Base-by-base conservation (phyloP, 2,113 vertebrate genomes). In the Cynoglossus semilaevis region DNA sequence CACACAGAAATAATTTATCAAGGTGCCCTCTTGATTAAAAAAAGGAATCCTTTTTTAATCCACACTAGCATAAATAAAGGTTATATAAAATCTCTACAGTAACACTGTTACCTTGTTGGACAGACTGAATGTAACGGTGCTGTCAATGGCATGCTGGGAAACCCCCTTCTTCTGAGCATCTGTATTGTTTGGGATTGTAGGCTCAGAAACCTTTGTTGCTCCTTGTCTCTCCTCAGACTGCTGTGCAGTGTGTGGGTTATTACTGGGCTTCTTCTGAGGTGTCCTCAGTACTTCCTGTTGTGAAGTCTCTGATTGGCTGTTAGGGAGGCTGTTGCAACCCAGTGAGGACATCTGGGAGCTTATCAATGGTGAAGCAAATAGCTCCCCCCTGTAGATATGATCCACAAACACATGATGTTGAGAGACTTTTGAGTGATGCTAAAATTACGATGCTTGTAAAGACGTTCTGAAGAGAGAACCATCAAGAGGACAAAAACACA, bases 331-430 rank as follows among this genome's bases (percentile, higher is more conserved):
- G 72, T 71, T 85, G 66, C 83, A 37, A 34, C 74, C 84, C 15
- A 46, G 52, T 0, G 74, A 63, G 6, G 85, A 80, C 9, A 77
- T 58, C 64, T 54, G 62, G 8, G 85, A 72, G 47, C 65, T 88
- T 35, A 65, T 80, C 67, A 63, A 80, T 0, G 81, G 85, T 22
- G 91, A 91, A 74, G 72, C 51, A 8, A 91, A 90, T 40, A 83
- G 82, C 51, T 85, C 86, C 10, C 67, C 90, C 83, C 94, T 93
- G 80, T 62, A 88, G 38, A 59, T 10, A 51, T 1, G 14, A 1
- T 11, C 9, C 15, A 8, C 1, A 50, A 35, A 50, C 22, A 44
- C 7, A 15, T 22, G 22, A 45, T 7, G 16, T 13, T 41, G 38
- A 13, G 37, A 38, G 37, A 38, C 36, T 9, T 38, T 11, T 38